Percentiles rank a stretch among this genome's conserved stretches.
These are phyloP conservation scores for Erythrocebus patas DNA, from an alignment of 2,113 vertebrate species.

Conservation along the genomic window DNA sequence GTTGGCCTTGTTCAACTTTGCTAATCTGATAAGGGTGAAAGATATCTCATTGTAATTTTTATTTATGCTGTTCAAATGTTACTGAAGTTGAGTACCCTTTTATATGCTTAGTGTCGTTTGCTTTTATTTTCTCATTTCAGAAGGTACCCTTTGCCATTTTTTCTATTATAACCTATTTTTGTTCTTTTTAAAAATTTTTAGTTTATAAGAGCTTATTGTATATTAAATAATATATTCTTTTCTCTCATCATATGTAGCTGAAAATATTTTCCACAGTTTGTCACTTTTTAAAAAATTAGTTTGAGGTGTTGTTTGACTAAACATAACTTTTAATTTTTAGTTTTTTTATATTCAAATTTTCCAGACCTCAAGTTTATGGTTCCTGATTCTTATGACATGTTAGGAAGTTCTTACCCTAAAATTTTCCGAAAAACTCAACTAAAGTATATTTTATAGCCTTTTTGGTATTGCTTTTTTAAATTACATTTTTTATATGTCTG, in stretches of 20 bases:
- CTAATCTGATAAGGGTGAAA: neutral
- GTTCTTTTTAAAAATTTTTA: neutral
- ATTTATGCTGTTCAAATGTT: neutral
- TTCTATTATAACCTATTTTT: neutral
- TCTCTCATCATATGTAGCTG: neutral
- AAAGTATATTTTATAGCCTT: neutral
- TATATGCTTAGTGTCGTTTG: neutral
- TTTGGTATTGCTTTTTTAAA: neutral
- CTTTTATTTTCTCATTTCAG: neutral
- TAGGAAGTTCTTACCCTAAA: neutral
- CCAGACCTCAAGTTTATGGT: neutral
- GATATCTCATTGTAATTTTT: neutral
- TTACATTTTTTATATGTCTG: neutral
- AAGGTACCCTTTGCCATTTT: neutral
- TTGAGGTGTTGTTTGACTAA: neutral
- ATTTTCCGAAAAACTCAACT: constrained; percentile 15
- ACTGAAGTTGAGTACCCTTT: neutral
- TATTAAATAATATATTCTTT: neutral
- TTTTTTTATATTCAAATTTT: neutral
- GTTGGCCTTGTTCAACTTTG: neutral
- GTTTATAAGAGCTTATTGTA: neutral
- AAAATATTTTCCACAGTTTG: neutral
- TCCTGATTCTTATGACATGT: neutral
- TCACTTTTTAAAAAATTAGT: neutral
- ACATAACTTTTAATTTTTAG: neutral